These are phyloP conservation scores for Crocidura indochinensis DNA, from an alignment of 2,797 vertebrate species.

Conservation along the genomic window DNA sequence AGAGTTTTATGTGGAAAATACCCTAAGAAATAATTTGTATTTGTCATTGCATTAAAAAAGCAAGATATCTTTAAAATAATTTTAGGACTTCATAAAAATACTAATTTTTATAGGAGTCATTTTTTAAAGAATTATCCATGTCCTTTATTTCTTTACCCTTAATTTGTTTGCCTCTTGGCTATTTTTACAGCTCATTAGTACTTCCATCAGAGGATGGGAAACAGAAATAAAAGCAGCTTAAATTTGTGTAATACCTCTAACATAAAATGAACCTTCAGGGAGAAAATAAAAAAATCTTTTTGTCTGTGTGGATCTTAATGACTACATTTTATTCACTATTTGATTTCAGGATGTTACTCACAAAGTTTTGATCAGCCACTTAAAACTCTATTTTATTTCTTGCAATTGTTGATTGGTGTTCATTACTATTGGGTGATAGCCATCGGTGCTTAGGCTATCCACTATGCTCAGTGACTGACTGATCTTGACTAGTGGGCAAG, in stretches of 20 bases:
- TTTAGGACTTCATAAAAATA: conserved; percentile 52
- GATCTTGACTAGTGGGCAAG: conserved; percentile 25
- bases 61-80: conserved; percentile 12
- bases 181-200: conserved; percentile 78
- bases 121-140: conserved; percentile 67
- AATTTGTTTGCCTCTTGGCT: conserved; percentile 63
- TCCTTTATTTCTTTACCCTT: conserved; percentile 57
- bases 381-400: conserved; percentile 72
- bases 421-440: conserved; percentile 49
- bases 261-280: conserved; percentile 59
- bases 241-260: conserved; percentile 58
- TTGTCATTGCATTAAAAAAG: neutral
- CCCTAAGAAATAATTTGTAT: conserved; percentile 29
- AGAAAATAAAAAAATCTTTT: conserved; percentile 44
- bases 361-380: conserved; percentile 68
- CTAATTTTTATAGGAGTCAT: conserved; percentile 37
- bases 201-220: conserved; percentile 60
- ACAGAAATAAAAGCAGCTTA: conserved; percentile 69
- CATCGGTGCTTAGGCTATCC: conserved; percentile 25
- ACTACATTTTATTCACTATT: conserved; percentile 64
- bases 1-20: neutral
- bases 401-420: conserved; percentile 73
- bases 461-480: conserved; percentile 30
- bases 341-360: conserved; percentile 73
- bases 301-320: conserved; percentile 66